phyloP scores from a whole-genome alignment of 1,140 invertebrate genomes.

The Tribolium madens region DNA sequence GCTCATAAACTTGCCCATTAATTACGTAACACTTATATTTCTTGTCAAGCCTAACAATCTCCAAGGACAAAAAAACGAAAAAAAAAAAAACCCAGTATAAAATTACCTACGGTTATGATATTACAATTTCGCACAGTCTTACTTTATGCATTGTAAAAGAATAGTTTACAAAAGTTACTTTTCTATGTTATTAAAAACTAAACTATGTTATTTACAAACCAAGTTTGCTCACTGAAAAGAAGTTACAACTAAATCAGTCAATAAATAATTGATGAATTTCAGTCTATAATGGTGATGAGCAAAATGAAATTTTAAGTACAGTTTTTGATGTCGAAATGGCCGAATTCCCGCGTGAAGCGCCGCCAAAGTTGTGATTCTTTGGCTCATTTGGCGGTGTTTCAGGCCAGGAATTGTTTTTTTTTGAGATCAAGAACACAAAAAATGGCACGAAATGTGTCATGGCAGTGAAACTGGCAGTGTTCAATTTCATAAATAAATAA shows the following conservation, averaged over 20 bases:
- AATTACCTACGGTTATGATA: slow-evolving; percentile 57
- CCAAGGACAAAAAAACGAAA: slow-evolving; percentile 50
- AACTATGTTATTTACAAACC: slow-evolving; percentile 53
- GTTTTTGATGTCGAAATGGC: neutral
- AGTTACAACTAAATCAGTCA: slow-evolving; percentile 53
- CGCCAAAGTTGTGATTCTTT: slow-evolving; percentile 3
- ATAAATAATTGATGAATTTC: slow-evolving; percentile 51
- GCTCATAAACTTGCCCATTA: slow-evolving; percentile 39
- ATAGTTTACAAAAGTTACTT: slow-evolving; percentile 51
- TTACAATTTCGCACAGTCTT: slow-evolving; percentile 58
- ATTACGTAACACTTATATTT: no score
- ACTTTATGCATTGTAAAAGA: slow-evolving; percentile 58
- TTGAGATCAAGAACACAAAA: slow-evolving; percentile 11
- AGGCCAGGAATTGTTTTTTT: neutral
- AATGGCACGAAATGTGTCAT: slow-evolving; percentile 25
- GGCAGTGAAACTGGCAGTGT: slow-evolving; percentile 25
- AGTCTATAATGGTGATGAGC: slow-evolving; percentile 49
- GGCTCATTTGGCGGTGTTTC: slow-evolving; percentile 8
- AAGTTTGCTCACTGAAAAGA: no score
- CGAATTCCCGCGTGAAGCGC: neutral
- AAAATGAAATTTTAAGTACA: slow-evolving; percentile 41
- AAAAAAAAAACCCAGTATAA: slow-evolving; percentile 49
- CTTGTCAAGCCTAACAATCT: slow-evolving; percentile 57
- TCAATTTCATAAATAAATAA: slow-evolving; percentile 37
- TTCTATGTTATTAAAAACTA: no score